Evolutionary conservation across 2,797 vertebrate genomes (phyloP), one percentile per base, ranked within the genome.

Genomic region (Acipenser oxyrinchus): DNA sequence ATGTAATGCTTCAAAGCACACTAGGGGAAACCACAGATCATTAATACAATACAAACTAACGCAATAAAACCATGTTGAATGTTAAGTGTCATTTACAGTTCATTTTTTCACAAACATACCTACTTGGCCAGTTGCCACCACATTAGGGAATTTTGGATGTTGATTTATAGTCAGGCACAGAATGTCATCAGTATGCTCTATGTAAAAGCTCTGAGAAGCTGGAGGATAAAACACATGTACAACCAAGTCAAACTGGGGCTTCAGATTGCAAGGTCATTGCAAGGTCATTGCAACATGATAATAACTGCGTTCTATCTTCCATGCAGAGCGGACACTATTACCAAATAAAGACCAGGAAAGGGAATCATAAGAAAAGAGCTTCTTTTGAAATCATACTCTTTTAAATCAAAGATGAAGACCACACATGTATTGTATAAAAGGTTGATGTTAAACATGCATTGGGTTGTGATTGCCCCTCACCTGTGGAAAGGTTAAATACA

Each of bases 51-150:
- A 15, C 49, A 8, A 50, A 51, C 62, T 7, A 15, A 10, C 48
- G 55, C 59, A 62, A 49, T 48, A 48, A n/a, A 9, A 50, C 59
- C 63, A 50, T 8, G 55, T 3, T 37, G 23, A 37, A 37, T 37
- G 23, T 37, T 12, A 7, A 53, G 51, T 68, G 71, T 69, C 75
- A 79, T 82, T 74, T 60, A 71, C 67, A 62, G 76, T 75, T 76
- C 66, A 76, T 55, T 74, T 51, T 84, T 76, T 79, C 73, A 92
- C 89, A 94, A 92, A 98, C 96, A 94, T 98, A 99, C 97, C 96
- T 96, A 99, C 96, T 98, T 99, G 96, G 91, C 97, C 97, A 86
- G 96, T 98, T 89, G 97, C 97, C 90, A 99, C 95, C 84, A 99
- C 89, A 77, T 99, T 99, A 89, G 89, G 93, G 86, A 99, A 99